Base-by-base conservation (phyloP, 2,113 vertebrate genomes). In the Chroicocephalus ridibundus region DNA sequence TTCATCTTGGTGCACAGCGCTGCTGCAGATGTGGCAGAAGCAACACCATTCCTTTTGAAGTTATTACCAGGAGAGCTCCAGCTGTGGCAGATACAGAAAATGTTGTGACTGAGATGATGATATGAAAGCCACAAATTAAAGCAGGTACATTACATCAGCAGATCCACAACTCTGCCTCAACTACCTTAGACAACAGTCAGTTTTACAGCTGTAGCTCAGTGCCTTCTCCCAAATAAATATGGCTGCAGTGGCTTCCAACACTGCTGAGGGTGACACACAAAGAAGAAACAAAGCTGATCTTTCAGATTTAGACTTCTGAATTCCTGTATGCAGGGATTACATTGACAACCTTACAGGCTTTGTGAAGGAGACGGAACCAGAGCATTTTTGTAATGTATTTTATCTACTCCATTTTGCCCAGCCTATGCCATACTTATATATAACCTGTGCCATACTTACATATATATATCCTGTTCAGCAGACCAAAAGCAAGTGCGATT, bases 101-200 rank as follows among this genome's bases (percentile, higher is more conserved):
- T 27, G 17, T 18, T 0, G 0, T 24, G 69, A 34, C 31, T 2
- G 1, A 47, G 13, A 1, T 10, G 32, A 47, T 32, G 49, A 42
- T 31, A n/a, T 2, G 0, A 82, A 49, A 26, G 6, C 7, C 47
- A 47, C 1, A 0, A 60, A 60, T 46, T 42, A 31, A 57, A 74
- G 42, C 44, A 80, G 34, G 13, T 34, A 4, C 1, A 2, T 60
- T 31, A 13, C 5, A 24, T 22, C 54, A 69, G 36, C 70, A 87
- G 47, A 25, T 69, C 26, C 70, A 40, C 29, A 46, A 24, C 15
- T 22, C 42, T 38, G 8, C 42, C 44, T 47, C 3, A 5, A 15
- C 32, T n/a, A 5, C 36, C 9, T 19, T 36, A 34, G 32, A 12
- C 29, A 72, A 40, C 14, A 32, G 10, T 24, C 66, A 40, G 7